These are phyloP conservation scores for Drosophila lowei DNA, from an alignment of 1,140 invertebrate genomes.

Conservation along the genomic window DNA sequence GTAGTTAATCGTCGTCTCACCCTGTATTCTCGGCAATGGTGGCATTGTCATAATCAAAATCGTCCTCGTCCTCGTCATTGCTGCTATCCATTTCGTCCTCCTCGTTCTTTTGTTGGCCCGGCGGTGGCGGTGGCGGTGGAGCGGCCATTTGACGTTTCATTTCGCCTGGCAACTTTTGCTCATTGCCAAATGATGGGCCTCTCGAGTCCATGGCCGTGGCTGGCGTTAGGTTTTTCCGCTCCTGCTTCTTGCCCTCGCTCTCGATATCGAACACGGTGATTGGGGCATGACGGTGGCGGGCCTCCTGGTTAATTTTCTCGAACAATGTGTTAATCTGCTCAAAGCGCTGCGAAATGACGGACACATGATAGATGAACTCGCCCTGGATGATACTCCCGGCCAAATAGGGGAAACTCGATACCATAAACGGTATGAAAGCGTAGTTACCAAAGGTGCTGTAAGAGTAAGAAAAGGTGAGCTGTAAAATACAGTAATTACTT, in stretches of 20 bases:
- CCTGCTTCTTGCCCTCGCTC: constrained; percentile 65
- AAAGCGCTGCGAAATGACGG: constrained; percentile 75
- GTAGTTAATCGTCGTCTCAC: constrained; percentile 19
- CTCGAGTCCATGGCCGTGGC: constrained; percentile 25
- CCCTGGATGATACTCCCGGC: constrained; percentile 76
- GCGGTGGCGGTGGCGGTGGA: not conserved
- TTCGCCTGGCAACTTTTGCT: constrained; percentile 56
- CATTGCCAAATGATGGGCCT: constrained; percentile 51
- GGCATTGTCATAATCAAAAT: constrained; percentile 69
- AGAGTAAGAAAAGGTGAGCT: constrained; percentile 4
- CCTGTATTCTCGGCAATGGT: constrained; percentile 53
- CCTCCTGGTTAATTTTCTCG: constrained; percentile 77
- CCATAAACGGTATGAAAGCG: constrained; percentile 70
- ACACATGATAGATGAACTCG: constrained; percentile 78
- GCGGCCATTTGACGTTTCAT: constrained; percentile 47
- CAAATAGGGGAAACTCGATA: constrained; percentile 72
- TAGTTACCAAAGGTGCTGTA: constrained; percentile 57
- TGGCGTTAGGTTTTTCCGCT: constrained; percentile 32
- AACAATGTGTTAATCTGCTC: constrained; percentile 70
- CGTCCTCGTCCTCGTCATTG: constrained; percentile 68
- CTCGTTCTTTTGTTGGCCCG: constrained; percentile 37
- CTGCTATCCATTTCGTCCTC: constrained; percentile 64
- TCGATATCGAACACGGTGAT: constrained; percentile 75
- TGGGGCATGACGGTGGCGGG: constrained; percentile 66
- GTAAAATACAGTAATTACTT: not conserved